Conservation (phyloP, 1,140 invertebrate species). For the Branchinecta lindahli region DNA sequence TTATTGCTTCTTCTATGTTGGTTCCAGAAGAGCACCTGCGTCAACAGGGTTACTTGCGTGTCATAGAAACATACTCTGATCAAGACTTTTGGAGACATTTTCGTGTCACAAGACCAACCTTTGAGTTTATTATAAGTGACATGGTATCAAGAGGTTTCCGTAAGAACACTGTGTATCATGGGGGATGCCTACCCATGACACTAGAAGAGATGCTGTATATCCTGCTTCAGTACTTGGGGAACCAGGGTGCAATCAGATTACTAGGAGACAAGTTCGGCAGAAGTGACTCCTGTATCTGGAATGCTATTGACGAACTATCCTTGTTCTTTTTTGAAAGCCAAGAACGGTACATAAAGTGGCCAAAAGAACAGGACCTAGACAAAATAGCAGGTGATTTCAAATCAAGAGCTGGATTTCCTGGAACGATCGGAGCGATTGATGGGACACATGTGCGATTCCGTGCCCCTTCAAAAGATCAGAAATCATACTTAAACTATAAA, state of each 20-base stretch:
- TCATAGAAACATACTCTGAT: not conserved
- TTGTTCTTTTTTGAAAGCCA: constrained; percentile 4
- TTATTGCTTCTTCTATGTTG: no score
- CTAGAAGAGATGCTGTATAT: not conserved
- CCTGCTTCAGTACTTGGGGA: not conserved
- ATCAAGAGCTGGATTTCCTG: constrained; percentile 11
- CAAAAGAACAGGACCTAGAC: not conserved
- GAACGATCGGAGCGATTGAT: constrained; percentile 14
- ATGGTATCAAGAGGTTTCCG: not conserved
- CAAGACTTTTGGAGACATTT: not conserved
- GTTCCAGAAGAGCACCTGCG: not conserved
- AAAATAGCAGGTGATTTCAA: not conserved
- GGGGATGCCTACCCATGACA: not conserved
- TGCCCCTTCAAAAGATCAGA: constrained; percentile 10
- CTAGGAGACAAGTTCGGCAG: constrained; percentile 3
- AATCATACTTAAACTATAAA: constrained; percentile 18
- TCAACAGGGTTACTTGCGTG: not conserved
- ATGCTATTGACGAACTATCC: not conserved
- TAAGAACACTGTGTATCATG: not conserved
- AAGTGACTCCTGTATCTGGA: not conserved
- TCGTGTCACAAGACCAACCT: not conserved
- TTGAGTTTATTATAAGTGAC: not conserved
- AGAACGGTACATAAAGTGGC: constrained; percentile 8
- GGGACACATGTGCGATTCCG: constrained; percentile 13
- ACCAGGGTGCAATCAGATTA: constrained; percentile 6